Conservation (phyloP, 2,888 invertebrate genomes). For the Augiades crinisus region DNA sequence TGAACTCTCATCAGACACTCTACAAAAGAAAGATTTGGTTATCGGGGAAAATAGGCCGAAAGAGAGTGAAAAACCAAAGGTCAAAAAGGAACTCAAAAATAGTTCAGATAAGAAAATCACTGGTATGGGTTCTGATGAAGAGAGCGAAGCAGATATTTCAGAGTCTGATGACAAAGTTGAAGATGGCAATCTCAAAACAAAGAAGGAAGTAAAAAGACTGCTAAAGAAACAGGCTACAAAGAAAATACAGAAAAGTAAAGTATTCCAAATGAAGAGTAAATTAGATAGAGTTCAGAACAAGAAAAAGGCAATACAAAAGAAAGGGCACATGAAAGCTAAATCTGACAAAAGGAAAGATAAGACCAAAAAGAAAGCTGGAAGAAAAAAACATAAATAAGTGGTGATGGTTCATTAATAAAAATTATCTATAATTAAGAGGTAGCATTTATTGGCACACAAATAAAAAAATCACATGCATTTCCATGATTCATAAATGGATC, state of each 20-base stretch:
- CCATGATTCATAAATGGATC: too few species aligned
- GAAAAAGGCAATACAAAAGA: conserved; percentile 81
- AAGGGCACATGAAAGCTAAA: conserved; percentile 52
- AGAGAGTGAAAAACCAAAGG: conserved; percentile 41
- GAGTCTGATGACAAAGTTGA: conserved; percentile 48
- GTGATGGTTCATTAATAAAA: too few species aligned
- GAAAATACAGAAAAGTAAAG: conserved; percentile 88
- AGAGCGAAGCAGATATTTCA: conserved; percentile 46
- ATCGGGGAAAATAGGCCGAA: conserved; percentile 86
- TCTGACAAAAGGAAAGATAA: conserved; percentile 58
- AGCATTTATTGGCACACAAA: conserved; percentile 3
- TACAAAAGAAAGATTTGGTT: conserved; percentile 86
- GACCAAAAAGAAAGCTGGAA: conserved; percentile 61
- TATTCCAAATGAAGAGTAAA: conserved; percentile 87
- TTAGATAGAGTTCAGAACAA: conserved; percentile 86
- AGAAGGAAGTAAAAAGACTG: conserved; percentile 86
- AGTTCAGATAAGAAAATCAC: conserved; percentile 43
- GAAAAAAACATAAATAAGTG: conserved; percentile 56
- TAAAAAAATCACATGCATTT: too few species aligned
- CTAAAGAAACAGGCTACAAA: conserved; percentile 87
- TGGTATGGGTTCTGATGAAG: conserved; percentile 65
- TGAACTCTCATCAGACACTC: conserved; percentile 86
- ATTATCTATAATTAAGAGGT: conserved; percentile 19
- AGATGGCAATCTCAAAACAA: conserved; percentile 66
- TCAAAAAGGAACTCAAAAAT: conserved; percentile 42